Base-by-base conservation (phyloP, 2,113 vertebrate genomes). In the Motacilla alba region DNA sequence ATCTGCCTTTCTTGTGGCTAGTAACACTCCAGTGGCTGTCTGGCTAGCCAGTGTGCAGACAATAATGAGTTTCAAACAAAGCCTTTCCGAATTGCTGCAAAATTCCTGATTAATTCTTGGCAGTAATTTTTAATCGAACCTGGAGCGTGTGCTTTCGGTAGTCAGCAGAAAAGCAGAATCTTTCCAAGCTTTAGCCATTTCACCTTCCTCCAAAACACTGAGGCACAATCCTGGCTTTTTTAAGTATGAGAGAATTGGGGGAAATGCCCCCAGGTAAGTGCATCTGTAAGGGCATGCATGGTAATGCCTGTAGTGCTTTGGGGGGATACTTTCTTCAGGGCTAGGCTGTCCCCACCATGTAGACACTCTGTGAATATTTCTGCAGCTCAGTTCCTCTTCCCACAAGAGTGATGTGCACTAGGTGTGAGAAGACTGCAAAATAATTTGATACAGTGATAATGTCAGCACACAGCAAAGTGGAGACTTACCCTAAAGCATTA, bases 401-500 rank as follows among this genome's bases (percentile, higher is more conserved):
- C 67, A 22, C 18, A 70, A 95, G 41, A 44, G 24, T 22, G 39
- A 56, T 30, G 52, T 17, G 31, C 24, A 7, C 44, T 18, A 27
- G 3, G 3, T 2, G 13, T 87, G 86, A 75, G 76, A 53, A 77
- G 79, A 33, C 75, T 55, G 22, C 39, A 27, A 31, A 80, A 18
- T 70, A 83, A 83, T 84, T 78, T 21, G 60, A 73, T 91, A 62
- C 77, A 50, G 75, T 19, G 89, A 82, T 84, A 87, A 73, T n/a
- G 46, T 39, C 84, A 89, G 83, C 16, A 4, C 64, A n/a, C 8
- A 6, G 63, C 35, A 44, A 90, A 53, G 64, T 35, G 77, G 37
- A 92, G 80, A 79, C 58, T 92, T 75, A 41, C 28, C 66, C 89
- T 56, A 49, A 91, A 95, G 84, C 91, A 39, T 76, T 93, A 82